Evolutionary conservation across 1,140 invertebrate genomes (phyloP), one percentile per base, ranked within the genome.

Genomic region (Drosophila seguyi): DNA sequence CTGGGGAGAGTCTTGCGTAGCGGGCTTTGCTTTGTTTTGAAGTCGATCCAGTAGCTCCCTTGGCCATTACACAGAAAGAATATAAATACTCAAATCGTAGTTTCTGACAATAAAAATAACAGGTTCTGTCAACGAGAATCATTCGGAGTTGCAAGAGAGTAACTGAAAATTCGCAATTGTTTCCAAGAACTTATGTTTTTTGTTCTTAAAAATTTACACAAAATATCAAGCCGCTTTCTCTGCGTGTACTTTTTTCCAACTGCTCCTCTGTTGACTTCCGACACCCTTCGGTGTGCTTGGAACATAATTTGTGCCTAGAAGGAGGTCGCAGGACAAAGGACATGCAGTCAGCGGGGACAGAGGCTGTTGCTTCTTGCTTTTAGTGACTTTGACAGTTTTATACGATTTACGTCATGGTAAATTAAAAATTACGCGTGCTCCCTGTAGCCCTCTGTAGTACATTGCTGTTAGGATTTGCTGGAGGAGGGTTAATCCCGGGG

Each of bases 311-410:
- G 73, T 80, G 80, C 76, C 72, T 71, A 52, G 47, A 25, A 59
- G 31, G 36, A 67, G 39, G 69, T 53, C 73, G 42, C 36, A 72
- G 66, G 66, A 39, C 67, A 59, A 72, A 59, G 66, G 42, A 59
- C 36, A 58, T 41, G 73, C 56, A 77, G 75, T 39, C 55, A 56
- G 60, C 47, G 55, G 75, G 50, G 53, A 48, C 65, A 48, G 84
- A 48, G 84, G 77, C 85, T 90, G 84, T 88, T 88, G 85, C 84
- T 80, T 63, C 66, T 72, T 76, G 84, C 85, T 88, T 90, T 88
- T 90, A 88, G 85, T 90, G 85, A 88, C 81, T 88, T 80, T 88
- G 81, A 88, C 85, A 88, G 85, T 90, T 88, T 88, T 88, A 88
- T 88, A 90, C 85, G 85, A 88, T 88, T 88, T 88, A 88, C 88